Evolutionary conservation across 2,888 invertebrate genomes (phyloP), one percentile per base, ranked within the genome.

Genomic region (Agrotis clavis): DNA sequence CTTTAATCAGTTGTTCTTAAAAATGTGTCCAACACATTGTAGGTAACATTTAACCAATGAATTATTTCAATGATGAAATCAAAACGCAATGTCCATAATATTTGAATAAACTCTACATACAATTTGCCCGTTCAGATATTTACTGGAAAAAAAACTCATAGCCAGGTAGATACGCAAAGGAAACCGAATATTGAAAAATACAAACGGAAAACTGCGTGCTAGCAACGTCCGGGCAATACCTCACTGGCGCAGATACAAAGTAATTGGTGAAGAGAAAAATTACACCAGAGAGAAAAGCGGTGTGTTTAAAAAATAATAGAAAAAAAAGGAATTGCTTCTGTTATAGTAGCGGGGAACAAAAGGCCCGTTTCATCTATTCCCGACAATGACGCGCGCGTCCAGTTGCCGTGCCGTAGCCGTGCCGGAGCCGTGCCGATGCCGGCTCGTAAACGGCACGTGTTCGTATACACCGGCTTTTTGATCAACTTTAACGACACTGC

Each of bases 181-280:
- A 83, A 86, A 85, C 79, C 67, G 81, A 87, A 90, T 89, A 91
- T 89, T 90, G 87, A 89, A 91, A 90, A 90, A 87, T 71, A 87
- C 81, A 77, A 84, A 86, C 84, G 83, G 82, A 73, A 82, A 85
- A 87, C 79, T 87, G 83, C 82, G 81, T 86, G 74, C 83, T 79
- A 74, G 79, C 62, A 59, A 82, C 80, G 78, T 83, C 85, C 82
- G 77, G 84, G 89, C 90, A 88, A 90, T 88, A 88, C 89, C 88
- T 90, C 89, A 90, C 88, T 81, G 85, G 85, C 82, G 84, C 88
- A 90, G 90, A 91, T 92, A 92, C 92, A 93, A 91, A 93, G 92
- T 93, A 93, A 92, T 92, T 92, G 91, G 90, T 88, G 91, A 91
- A 85, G 88, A 93, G 92, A 92, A 92, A 94, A 93, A 93, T 92